Percentiles rank a stretch among this genome's conserved stretches.
phyloP scores from a whole-genome alignment of 2,888 invertebrate species.

The Pachymerium ferrugineum region DNA sequence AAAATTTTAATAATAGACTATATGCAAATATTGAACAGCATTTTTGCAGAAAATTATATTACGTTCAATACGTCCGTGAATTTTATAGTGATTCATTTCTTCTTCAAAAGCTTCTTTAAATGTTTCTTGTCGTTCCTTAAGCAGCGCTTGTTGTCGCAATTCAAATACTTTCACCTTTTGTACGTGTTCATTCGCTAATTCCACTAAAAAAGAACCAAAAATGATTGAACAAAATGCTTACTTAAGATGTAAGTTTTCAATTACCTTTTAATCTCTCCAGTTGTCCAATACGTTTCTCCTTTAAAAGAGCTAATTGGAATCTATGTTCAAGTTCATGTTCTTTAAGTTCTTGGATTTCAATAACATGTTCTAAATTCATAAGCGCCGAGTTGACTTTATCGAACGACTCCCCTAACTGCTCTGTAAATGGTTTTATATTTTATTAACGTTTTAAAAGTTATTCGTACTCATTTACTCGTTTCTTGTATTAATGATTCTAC shows the following conservation, averaged over 20 bases:
- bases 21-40: background rate
- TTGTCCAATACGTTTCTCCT: constrained; percentile 61
- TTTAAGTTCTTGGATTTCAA: constrained; percentile 64
- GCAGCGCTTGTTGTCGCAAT: constrained; percentile 52
- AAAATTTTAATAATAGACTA: background rate
- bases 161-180: constrained; percentile 57
- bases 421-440: background rate
- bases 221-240: background rate
- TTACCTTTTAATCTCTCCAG: constrained; percentile 56
- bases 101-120: constrained; percentile 65
- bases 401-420: constrained; percentile 54
- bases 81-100: constrained; percentile 51
- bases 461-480: constrained; percentile 35
- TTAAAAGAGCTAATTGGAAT: constrained; percentile 64
- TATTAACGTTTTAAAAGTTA: background rate
- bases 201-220: constrained; percentile 44
- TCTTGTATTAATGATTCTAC: constrained; percentile 36
- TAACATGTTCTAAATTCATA: constrained; percentile 60
- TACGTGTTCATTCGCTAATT: constrained; percentile 56
- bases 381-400: constrained; percentile 61
- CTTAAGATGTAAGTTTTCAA: background rate
- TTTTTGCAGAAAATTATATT: background rate
- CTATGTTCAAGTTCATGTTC: constrained; percentile 65
- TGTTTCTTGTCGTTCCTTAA: constrained; percentile 62
- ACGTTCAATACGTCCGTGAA: constrained; percentile 38